Conservation (phyloP, 2,113 vertebrate species). For the Zingel zingel region DNA sequence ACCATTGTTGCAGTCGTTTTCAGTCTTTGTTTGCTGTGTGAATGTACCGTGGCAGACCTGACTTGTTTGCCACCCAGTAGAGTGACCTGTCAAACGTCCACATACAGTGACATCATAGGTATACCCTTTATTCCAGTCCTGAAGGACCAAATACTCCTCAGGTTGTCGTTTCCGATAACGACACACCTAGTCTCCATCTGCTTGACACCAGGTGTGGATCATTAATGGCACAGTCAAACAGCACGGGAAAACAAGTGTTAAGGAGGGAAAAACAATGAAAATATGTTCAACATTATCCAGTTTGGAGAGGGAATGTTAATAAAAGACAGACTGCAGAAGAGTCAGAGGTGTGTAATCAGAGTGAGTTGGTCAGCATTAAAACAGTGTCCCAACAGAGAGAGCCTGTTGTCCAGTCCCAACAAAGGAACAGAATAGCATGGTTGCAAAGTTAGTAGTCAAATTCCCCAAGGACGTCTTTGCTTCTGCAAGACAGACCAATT, state of each 20-base stretch:
- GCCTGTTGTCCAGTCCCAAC: constrained; percentile 90
- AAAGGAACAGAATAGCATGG: constrained; percentile 89
- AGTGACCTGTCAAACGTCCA: background rate
- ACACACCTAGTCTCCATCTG: background rate
- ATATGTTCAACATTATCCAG: constrained; percentile 29
- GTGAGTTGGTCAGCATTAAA: constrained; percentile 42
- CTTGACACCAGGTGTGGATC: constrained; percentile 11
- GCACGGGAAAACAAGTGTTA: constrained; percentile 3
- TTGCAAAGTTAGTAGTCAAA: constrained; percentile 99
- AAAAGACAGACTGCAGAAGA: constrained; percentile 82
- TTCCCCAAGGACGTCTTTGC: constrained; percentile 99
- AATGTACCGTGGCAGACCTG: background rate
- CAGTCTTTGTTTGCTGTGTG: background rate
- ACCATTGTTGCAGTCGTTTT: background rate
- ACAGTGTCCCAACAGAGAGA: constrained; percentile 81
- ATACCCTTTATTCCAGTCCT: background rate
- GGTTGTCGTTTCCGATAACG: background rate
- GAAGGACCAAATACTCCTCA: background rate
- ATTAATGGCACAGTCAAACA: constrained; percentile 16
- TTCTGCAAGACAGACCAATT: constrained; percentile 91
- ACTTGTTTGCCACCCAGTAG: background rate
- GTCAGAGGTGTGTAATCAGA: constrained; percentile 72
- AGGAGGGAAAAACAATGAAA: background rate
- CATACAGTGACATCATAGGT: background rate
- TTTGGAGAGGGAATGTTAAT: constrained; percentile 90